Percentiles rank a stretch among this genome's conserved stretches.
phyloP scores from a whole-genome alignment of 2,888 invertebrate genomes.

The Druceiella hillmani region DNA sequence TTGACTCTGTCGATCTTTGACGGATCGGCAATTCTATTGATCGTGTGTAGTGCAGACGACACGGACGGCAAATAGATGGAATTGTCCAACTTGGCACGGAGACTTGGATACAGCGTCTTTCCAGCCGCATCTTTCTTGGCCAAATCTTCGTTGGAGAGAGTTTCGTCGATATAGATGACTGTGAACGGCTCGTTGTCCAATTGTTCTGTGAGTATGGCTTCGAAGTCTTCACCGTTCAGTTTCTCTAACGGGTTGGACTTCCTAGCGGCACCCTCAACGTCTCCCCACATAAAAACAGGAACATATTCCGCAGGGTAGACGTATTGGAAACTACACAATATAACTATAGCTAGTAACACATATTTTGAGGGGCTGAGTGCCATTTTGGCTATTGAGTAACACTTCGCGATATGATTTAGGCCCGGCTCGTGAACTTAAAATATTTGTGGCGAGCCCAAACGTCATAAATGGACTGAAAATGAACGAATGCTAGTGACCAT shows the following conservation, averaged over 20 bases:
- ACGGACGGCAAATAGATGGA: constrained; percentile 59
- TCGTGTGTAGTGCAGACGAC: constrained; percentile 49
- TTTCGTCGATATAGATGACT: constrained; percentile 49
- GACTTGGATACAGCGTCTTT: constrained; percentile 35
- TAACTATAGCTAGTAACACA: constrained; percentile 38
- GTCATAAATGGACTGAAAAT: constrained; percentile 36
- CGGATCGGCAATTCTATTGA: constrained; percentile 47
- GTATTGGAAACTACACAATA: constrained; percentile 30
- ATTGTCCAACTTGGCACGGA: constrained; percentile 32
- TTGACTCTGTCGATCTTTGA: constrained; percentile 34
- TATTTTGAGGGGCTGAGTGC: constrained; percentile 44
- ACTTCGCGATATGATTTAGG: constrained; percentile 27
- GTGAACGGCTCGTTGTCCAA: constrained; percentile 37
- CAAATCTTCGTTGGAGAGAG: constrained; percentile 56
- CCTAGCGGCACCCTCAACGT: constrained; percentile 29
- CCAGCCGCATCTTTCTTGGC: constrained; percentile 42
- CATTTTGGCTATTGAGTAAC: constrained; percentile 32
- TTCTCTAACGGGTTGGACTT: constrained; percentile 35
- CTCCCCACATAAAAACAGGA: constrained; percentile 57
- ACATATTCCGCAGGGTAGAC: constrained; percentile 36
- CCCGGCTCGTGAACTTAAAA: constrained; percentile 37
- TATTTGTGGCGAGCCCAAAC: constrained; percentile 34
- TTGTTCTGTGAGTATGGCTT: constrained; percentile 33
- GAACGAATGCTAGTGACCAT: constrained; percentile 39
- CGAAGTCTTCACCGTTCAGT: constrained; percentile 34